Conservation (phyloP, 2,797 vertebrate genomes). For the Macrochelys suwanniensis region DNA sequence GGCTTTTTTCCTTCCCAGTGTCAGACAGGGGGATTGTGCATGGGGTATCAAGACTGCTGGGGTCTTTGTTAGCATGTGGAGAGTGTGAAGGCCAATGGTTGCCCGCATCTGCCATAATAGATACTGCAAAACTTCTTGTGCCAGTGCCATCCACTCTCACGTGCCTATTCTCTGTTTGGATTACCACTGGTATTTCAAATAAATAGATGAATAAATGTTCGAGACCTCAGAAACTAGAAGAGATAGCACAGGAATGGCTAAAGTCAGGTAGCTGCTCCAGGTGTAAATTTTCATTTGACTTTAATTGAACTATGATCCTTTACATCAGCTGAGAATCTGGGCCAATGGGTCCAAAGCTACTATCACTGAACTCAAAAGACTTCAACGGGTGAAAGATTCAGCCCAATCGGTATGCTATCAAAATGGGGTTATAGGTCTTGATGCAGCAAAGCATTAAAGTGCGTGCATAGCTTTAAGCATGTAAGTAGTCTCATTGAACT, state of each 20-base stretch:
- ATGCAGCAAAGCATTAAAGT: background rate
- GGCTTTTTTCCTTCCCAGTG: background rate
- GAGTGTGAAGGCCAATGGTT: background rate
- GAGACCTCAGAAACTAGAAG: conserved; percentile 1
- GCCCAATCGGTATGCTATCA: background rate
- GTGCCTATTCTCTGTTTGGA: background rate
- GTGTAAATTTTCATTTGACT: background rate
- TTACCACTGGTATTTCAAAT: background rate
- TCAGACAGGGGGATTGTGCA: too few relatives aligned
- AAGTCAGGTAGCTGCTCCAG: background rate
- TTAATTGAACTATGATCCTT: background rate
- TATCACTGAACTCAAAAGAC: background rate
- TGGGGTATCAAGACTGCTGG: background rate
- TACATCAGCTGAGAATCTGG: background rate
- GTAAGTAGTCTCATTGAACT: background rate
- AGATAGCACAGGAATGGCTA: conserved; percentile 8
- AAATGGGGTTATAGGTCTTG: background rate
- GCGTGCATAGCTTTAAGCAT: background rate
- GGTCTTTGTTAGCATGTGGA: background rate
- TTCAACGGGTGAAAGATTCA: background rate
- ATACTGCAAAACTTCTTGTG: background rate
- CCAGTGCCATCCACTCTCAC: background rate
- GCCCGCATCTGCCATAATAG: background rate
- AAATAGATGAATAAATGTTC: background rate
- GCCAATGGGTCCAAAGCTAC: background rate